phyloP scores from a whole-genome alignment of 2,797 vertebrate species.

The Pangasius larnaudii region DNA sequence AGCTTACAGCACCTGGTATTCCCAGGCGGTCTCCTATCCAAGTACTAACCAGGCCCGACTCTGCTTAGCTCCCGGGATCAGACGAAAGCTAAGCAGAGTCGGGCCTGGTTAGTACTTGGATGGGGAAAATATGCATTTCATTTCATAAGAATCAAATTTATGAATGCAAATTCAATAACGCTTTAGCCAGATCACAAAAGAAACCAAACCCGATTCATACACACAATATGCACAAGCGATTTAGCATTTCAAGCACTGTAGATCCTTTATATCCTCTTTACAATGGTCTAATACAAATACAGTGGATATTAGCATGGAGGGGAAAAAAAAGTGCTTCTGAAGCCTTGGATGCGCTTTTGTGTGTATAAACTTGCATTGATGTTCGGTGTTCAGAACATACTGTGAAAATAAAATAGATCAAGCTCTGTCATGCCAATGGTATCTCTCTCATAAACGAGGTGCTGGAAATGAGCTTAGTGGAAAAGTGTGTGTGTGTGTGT shows the following conservation, averaged over 20 bases:
- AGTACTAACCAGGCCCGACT: too few species aligned
- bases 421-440: background rate
- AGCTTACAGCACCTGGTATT: too few species aligned
- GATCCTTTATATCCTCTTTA: background rate
- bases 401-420: constrained; percentile 10
- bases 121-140: background rate
- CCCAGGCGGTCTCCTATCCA: too few species aligned
- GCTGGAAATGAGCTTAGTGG: background rate
- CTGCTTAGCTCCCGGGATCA: too few species aligned
- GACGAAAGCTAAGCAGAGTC: too few species aligned
- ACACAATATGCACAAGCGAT: background rate
- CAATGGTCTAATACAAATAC: background rate
- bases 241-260: background rate
- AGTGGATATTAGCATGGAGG: background rate
- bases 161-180: background rate
- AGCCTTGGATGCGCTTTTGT: background rate
- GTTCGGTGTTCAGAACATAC: background rate
- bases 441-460: background rate
- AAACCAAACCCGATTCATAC: background rate
- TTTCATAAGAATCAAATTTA: background rate
- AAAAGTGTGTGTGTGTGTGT: background rate
- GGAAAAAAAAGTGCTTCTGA: background rate
- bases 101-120: too few species aligned
- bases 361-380: background rate
- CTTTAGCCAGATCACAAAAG: background rate